phyloP scores from a whole-genome alignment of 1,140 invertebrate genomes.

The Drosophila ercepeae region DNA sequence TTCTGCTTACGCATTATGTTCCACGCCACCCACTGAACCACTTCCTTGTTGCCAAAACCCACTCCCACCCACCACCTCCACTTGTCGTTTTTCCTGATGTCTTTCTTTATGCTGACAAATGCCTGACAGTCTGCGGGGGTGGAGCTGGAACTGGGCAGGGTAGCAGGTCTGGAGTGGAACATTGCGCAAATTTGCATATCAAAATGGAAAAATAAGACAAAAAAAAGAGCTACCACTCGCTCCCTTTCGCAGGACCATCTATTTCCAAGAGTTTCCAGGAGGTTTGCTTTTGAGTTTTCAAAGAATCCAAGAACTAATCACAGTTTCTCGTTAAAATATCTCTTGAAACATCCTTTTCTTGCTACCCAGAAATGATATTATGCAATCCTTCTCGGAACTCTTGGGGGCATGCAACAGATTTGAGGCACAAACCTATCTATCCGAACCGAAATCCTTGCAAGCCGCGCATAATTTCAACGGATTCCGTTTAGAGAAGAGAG shows the following conservation, averaged over 20 bases:
- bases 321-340: no score
- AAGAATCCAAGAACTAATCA: no score
- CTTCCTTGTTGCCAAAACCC: neutral
- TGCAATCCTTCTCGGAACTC: slow-evolving; percentile 23
- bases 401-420: slow-evolving; percentile 25
- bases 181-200: slow-evolving; percentile 70
- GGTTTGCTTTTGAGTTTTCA: no score
- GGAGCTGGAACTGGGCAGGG: neutral
- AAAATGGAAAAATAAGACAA: slow-evolving; percentile 49
- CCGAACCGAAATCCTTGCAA: neutral
- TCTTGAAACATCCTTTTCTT: no score
- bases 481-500: slow-evolving; percentile 23
- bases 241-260: no score
- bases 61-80: neutral
- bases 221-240: no score
- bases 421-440: neutral
- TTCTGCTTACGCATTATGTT: slow-evolving; percentile 64
- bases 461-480: slow-evolving; percentile 35
- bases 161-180: slow-evolving; percentile 8
- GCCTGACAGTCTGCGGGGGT: slow-evolving; percentile 25
- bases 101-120: slow-evolving; percentile 66
- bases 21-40: slow-evolving; percentile 1
- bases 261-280: no score
- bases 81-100: slow-evolving; percentile 23
- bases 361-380: no score